Evolutionary conservation across 2,797 vertebrate species (phyloP), one percentile per base, ranked within the genome.

Genomic region (Chrysocyon brachyurus): DNA sequence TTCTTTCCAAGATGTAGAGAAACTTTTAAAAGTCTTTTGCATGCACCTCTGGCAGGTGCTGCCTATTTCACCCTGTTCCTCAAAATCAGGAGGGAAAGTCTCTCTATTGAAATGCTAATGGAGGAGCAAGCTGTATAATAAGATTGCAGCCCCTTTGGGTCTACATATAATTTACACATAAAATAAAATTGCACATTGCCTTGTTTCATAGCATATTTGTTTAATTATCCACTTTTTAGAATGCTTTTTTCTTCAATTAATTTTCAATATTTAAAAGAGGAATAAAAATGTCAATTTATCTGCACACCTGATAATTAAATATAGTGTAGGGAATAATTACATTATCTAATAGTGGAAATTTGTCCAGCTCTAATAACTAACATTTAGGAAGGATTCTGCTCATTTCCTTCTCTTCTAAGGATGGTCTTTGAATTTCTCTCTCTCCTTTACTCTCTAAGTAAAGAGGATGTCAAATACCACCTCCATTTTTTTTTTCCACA

Each of bases 151-250:
- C 98, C 98, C 98, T 98, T 98, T 98, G 98, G 98, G 98, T 97
- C 97, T 98, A 97, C 98, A 90, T 98, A 98, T 97, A 98, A 99
- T 99, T 99, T 99, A 99, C 98, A 99, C 98, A 98, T 98, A 98
- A 99, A 99, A 99, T 99, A 98, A 98, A 99, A 98, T 97, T 98
- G 97, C 97, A 98, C 96, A 88, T 97, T 98, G 98, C 98, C 98
- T 98, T 98, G 97, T 98, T 98, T 98, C 98, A 96, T 97, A 97
- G 97, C 98, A 96, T 98, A 98, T 98, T 99, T 99, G 98, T 99
- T 99, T 99, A 98, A 99, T 99, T 99, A 99, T 98, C 98, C 96
- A 96, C 97, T 93, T 98, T 98, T 98, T 98, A 98, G 98, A 98
- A 97, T 12, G 54, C 3, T 46, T 94, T 96, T 97, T 98, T 98